Evolutionary conservation across 2,797 vertebrate genomes (phyloP), one percentile per base, ranked within the genome.

Genomic region (Poliocrania exsul): DNA sequence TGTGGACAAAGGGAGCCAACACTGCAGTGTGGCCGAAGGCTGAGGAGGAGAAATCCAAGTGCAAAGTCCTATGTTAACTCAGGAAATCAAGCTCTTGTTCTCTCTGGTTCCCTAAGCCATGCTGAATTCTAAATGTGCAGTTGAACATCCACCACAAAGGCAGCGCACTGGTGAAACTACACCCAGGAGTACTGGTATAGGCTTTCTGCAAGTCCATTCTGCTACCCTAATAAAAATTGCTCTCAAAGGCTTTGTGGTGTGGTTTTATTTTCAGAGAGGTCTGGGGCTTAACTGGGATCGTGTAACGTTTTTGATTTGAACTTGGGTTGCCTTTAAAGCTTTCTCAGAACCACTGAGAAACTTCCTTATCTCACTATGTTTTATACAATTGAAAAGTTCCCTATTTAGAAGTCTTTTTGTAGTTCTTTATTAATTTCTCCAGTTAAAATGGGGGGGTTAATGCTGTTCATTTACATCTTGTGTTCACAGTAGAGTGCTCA

Each of bases 201-300:
- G 96, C 97, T 97, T 97, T 96, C 97, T 96, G 97, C 96, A 56
- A 95, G 95, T 97, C 96, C 96, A 70, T 97, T 97, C 97, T 97
- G 97, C 97, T 98, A 93, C 94, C 97, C 96, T 96, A 95, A 98
- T 98, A 98, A 98, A 98, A 97, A 95, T 95, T 92, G 96, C 96
- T 98, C 95, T 98, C 95, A 92, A 86, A 97, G 83, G 94, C 57
- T 86, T 96, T 93, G 92, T 97, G 69, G 84, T 91, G 93, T 97
- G 86, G 91, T 93, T 96, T 97, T 97, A 78, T 97, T 97, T 94
- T 85, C 77, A 81, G 65, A 47, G 67, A 50, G 49, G 49, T 57
- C 21, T 66, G 57, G 72, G 56, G 42, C 24, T 84, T 65, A 54
- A 28, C 53, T 20, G 60, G 73, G 67, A 25, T 53, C 14, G 13